These are phyloP conservation scores for Acropternis orthonyx DNA, from an alignment of 2,797 vertebrate genomes.

Conservation along the genomic window DNA sequence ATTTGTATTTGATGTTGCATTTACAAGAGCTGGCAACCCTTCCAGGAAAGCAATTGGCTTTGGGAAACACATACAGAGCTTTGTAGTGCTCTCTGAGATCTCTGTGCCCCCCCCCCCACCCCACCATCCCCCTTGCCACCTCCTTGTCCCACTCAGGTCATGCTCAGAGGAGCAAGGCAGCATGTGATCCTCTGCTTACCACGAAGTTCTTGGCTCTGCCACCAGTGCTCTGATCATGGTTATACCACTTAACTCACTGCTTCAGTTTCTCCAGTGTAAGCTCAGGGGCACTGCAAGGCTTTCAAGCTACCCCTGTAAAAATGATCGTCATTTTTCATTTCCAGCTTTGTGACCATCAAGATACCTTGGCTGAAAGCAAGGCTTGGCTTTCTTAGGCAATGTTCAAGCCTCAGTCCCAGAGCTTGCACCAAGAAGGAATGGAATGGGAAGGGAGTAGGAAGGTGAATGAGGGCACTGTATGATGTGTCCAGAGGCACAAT, in stretches of 20 bases:
- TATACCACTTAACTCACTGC: neutral
- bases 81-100: neutral
- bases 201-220: neutral
- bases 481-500: neutral
- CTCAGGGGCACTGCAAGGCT: neutral
- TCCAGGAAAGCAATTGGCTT: neutral
- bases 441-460: neutral
- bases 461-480: neutral
- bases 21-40: rapidly evolving
- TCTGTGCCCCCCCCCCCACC: neutral
- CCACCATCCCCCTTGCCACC: neutral
- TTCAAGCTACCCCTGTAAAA: neutral
- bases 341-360: neutral
- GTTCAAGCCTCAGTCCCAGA: neutral
- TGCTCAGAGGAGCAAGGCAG: neutral
- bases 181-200: neutral
- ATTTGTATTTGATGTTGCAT: neutral
- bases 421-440: neutral
- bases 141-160: neutral
- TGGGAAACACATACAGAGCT: neutral
- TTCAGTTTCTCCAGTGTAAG: neutral
- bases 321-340: neutral
- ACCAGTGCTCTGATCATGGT: neutral
- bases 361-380: neutral
- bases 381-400: neutral